Percentiles rank a stretch among this genome's conserved stretches.
phyloP scores from a whole-genome alignment of 2,113 vertebrate genomes.

The Ahaetulla prasina region DNA sequence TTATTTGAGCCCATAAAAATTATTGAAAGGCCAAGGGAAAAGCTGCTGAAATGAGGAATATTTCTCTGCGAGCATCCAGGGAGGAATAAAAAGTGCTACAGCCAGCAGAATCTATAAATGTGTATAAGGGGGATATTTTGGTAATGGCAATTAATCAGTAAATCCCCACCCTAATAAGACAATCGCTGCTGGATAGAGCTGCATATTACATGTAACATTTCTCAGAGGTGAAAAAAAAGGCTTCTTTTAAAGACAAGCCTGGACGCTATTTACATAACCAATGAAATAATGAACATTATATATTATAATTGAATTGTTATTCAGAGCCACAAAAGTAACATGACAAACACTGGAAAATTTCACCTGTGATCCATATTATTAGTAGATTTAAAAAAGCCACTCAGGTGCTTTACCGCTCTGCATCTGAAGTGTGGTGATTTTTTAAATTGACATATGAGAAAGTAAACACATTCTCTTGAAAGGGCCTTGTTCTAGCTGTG shows the following conservation, averaged over 20 bases:
- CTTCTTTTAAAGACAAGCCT: constrained; percentile 55
- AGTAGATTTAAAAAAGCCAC: neutral
- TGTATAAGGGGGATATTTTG: constrained; percentile 65
- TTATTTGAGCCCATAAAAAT: constrained; percentile 65
- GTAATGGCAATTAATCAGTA: constrained; percentile 71
- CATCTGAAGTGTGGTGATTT: neutral
- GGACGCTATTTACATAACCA: neutral
- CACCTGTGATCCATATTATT: neutral
- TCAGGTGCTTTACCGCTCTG: neutral
- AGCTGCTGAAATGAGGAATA: constrained; percentile 64
- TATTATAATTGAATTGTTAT: neutral
- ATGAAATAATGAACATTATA: neutral
- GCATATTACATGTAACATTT: constrained; percentile 64
- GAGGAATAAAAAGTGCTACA: constrained; percentile 48
- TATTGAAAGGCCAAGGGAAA: constrained; percentile 61
- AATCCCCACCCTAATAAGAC: constrained; percentile 73
- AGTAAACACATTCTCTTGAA: neutral
- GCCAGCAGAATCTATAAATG: constrained; percentile 52
- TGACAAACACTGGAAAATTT: neutral
- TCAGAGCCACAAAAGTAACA: neutral
- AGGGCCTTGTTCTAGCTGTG: neutral
- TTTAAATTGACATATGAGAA: neutral
- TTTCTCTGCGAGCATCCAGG: constrained; percentile 54
- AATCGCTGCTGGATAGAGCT: constrained; percentile 66
- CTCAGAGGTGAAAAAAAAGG: constrained; percentile 55